These are phyloP conservation scores for Apamea monoglypha DNA, from an alignment of 2,888 invertebrate species.

Conservation along the genomic window DNA sequence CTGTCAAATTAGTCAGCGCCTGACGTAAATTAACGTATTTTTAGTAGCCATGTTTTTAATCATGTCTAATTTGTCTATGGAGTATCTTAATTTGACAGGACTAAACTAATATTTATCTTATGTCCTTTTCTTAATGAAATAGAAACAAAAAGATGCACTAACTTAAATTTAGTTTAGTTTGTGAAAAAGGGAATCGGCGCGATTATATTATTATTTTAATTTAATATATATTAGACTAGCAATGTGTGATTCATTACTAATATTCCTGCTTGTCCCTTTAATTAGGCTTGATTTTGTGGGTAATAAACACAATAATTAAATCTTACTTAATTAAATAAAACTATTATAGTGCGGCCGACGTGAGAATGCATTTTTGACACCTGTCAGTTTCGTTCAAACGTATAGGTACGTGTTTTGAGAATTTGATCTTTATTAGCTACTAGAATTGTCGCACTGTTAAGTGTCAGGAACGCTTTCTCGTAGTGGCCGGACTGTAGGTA, in stretches of 20 bases:
- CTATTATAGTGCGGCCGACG: not conserved
- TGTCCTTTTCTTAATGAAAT: too few species aligned
- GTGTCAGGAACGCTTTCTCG: too few species aligned
- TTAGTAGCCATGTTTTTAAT: too few species aligned
- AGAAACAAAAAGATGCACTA: too few species aligned
- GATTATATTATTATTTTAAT: conserved; percentile 26
- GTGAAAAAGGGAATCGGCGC: too few species aligned
- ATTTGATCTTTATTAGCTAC: not conserved
- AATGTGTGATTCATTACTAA: conserved; percentile 46
- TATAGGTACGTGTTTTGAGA: not conserved
- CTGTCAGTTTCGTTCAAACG: not conserved
- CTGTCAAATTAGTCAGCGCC: too few species aligned
- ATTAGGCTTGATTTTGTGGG: not conserved
- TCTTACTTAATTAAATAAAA: not conserved
- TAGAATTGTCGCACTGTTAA: not conserved
- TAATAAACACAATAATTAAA: not conserved
- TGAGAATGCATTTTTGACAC: too few species aligned
- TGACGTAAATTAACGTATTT: too few species aligned
- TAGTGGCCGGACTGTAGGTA: not conserved
- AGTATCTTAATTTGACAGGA: too few species aligned
- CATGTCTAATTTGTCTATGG: too few species aligned
- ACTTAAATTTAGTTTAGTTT: too few species aligned
- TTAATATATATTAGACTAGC: conserved; percentile 19
- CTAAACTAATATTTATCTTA: too few species aligned
- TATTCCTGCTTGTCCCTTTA: conserved; percentile 1